These are phyloP conservation scores for Euschistus heros DNA, from an alignment of 1,140 invertebrate species.

Conservation along the genomic window DNA sequence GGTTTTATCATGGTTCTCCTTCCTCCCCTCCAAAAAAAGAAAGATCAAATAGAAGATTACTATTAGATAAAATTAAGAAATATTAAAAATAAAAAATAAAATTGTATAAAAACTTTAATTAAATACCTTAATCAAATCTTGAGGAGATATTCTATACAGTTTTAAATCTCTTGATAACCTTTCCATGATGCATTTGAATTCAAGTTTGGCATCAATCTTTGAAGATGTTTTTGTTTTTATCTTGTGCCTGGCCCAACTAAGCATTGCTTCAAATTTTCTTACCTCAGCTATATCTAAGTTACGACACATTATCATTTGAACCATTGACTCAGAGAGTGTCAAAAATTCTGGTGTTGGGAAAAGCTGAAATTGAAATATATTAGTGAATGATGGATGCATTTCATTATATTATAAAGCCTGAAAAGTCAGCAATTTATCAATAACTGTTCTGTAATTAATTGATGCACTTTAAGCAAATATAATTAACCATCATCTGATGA, in stretches of 20 bases:
- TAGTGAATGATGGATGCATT: too few species aligned
- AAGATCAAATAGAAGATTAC: too few species aligned
- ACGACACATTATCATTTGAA: constrained; percentile 67
- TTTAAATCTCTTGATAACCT: constrained; percentile 78
- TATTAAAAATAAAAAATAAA: neutral
- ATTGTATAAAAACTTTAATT: too few species aligned
- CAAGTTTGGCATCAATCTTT: constrained; percentile 72
- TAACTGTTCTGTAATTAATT: too few species aligned
- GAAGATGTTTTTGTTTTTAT: constrained; percentile 61
- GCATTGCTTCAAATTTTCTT: constrained; percentile 88
- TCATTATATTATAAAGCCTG: too few species aligned
- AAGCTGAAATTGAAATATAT: constrained; percentile 40
- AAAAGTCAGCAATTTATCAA: too few species aligned
- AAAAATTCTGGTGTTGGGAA: constrained; percentile 76
- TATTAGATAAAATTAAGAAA: neutral
- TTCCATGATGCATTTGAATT: constrained; percentile 88
- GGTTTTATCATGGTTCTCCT: too few species aligned
- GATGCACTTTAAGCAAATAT: too few species aligned
- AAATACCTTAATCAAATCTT: constrained; percentile 76
- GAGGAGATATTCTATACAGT: constrained; percentile 80
- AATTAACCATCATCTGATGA: too few species aligned
- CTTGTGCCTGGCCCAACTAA: constrained; percentile 75
- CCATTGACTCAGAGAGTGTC: constrained; percentile 84
- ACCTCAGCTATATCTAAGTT: constrained; percentile 78
- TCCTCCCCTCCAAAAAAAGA: too few species aligned